Conservation (phyloP, 2,113 vertebrate genomes). For the Ursus arctos region DNA sequence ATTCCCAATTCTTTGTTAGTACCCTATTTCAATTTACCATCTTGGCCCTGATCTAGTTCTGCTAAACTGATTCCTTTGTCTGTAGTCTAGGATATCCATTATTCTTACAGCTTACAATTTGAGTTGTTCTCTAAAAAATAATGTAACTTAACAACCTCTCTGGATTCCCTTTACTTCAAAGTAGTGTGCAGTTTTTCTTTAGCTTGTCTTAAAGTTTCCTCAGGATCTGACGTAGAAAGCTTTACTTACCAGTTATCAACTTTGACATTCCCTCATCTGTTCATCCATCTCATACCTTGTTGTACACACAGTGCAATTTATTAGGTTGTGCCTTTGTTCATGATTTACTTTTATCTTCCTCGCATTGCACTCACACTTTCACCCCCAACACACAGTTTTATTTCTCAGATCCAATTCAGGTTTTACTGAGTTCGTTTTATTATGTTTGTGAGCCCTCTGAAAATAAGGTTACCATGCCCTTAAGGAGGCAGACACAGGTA, state of each 20-base stretch:
- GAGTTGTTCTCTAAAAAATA: conserved; percentile 39
- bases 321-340: conserved; percentile 57
- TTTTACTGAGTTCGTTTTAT: conserved; percentile 43
- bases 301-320: conserved; percentile 9
- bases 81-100: background rate
- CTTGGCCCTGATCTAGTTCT: conserved; percentile 26
- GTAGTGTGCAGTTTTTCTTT: background rate
- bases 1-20: conserved; percentile 46
- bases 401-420: background rate
- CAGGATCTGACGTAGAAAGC: background rate
- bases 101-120: background rate
- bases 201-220: conserved; percentile 27
- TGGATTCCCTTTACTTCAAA: conserved; percentile 2
- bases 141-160: background rate
- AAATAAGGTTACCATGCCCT: background rate
- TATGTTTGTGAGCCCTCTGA: conserved; percentile 51
- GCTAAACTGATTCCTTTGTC: background rate
- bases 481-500: conserved; percentile 51
- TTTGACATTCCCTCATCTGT: background rate
- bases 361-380: background rate
- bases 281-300: background rate
- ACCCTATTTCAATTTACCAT: background rate
- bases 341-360: conserved; percentile 30
- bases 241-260: background rate
- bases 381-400: background rate